Evolutionary conservation across 1,140 invertebrate species (phyloP).

Genomic region (Pseudoatta argentina): DNA sequence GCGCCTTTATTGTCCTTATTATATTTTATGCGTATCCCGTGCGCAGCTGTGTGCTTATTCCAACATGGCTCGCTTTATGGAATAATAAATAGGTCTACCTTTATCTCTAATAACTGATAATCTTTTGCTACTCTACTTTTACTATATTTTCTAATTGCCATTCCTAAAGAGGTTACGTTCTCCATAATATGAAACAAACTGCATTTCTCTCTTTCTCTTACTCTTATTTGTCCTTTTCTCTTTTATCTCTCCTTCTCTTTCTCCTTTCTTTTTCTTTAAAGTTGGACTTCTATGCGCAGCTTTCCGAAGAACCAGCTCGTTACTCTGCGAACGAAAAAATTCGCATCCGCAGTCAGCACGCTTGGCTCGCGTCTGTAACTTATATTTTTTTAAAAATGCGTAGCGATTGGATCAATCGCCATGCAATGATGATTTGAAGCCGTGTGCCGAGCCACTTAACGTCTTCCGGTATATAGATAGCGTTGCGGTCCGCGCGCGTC

Average conservation of each 20-base stretch:
- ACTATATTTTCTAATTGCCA: slow-evolving; percentile 35
- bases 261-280: not conserved
- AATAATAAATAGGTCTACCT: slow-evolving; percentile 46
- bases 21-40: slow-evolving; percentile 24
- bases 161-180: slow-evolving; percentile 5
- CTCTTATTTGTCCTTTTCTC: not conserved
- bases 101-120: slow-evolving; percentile 56
- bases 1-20: slow-evolving; percentile 33
- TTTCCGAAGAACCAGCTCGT: slow-evolving; percentile 54
- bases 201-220: not conserved
- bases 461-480: slow-evolving; percentile 57
- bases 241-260: not conserved
- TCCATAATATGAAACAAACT: not conserved
- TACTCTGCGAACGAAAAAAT: slow-evolving; percentile 24
- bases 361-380: slow-evolving; percentile 21
- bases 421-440: slow-evolving; percentile 30
- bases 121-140: slow-evolving; percentile 36
- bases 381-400: not conserved
- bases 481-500: slow-evolving; percentile 15
- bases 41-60: slow-evolving; percentile 9
- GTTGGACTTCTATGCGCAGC: not conserved
- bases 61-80: not conserved
- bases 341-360: slow-evolving; percentile 13
- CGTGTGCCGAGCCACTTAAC: slow-evolving; percentile 35
- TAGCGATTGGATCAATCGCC: slow-evolving; percentile 54